A percentile compares a stretch with the other conserved stretches of the same genome.
Conservation (phyloP, 1,140 invertebrate genomes). For the Diabrotica undecimpunctata region DNA sequence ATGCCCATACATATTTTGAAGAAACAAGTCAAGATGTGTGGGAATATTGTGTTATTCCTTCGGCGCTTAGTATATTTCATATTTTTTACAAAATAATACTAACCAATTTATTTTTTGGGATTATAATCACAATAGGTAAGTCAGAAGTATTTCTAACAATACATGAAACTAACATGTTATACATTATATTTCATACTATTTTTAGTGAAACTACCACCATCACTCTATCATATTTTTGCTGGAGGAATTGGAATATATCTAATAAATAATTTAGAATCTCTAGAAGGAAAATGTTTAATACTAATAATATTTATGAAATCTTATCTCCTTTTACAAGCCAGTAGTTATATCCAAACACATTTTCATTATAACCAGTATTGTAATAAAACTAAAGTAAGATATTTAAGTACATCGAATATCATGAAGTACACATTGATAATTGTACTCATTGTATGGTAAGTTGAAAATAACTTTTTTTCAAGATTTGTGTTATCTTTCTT, state of each 20-base stretch:
- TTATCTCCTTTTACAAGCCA: conserved; percentile 13
- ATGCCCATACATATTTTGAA: conserved; percentile 20
- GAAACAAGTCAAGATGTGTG: conserved; percentile 33
- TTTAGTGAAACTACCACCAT: conserved; percentile 23
- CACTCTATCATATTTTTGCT: conserved; percentile 30
- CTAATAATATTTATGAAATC: conserved; percentile 17
- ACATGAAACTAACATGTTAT: conserved; percentile 16
- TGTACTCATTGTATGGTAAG: conserved; percentile 31
- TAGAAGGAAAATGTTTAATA: conserved; percentile 27
- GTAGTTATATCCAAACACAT: conserved; percentile 7
- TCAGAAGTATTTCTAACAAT: neutral
- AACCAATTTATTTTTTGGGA: conserved; percentile 32
- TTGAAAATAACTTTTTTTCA: conserved; percentile 7
- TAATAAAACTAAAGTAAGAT: conserved; percentile 10
- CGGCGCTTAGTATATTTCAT: conserved; percentile 29
- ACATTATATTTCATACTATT: conserved; percentile 14
- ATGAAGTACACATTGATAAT: conserved; percentile 23
- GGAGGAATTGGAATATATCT: conserved; percentile 32
- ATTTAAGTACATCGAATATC: conserved; percentile 9
- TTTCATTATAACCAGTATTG: neutral
- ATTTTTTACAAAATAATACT: conserved; percentile 25
- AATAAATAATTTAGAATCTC: conserved; percentile 23
- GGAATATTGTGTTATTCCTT: conserved; percentile 33
- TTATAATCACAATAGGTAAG: conserved; percentile 29
- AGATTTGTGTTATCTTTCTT: too few species aligned